Base-by-base conservation (phyloP, 2,113 vertebrate genomes). In the Scopus umbretta region DNA sequence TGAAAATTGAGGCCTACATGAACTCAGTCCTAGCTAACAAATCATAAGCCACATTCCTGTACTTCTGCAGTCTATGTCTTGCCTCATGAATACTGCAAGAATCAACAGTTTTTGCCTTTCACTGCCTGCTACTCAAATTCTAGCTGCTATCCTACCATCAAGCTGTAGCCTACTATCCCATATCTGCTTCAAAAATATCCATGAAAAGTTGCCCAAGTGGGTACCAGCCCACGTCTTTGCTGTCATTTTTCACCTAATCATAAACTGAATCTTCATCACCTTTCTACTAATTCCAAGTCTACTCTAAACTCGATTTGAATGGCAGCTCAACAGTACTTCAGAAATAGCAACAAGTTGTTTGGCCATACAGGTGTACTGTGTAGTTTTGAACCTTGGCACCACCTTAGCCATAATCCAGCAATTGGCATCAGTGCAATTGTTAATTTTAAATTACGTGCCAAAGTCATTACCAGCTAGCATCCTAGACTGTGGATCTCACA, bases 161-260 rank as follows among this genome's bases (percentile, higher is more conserved):
- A n/a, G n/a, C 38, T 50, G 8, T 49, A 50, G 32, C 43, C 20
- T 45, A 47, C 26, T 34, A 38, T 45, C 6, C 59, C 0, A 0
- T 56, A 47, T 68, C 29, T 65, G 45, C 32, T 86, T 20, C 63
- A 84, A 38, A 72, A 91, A 83, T 36, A 71, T 7, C 32, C 58
- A 42, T 3, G 11, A 43, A 59, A 75, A 32, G 3, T 42, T 89
- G 25, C 29, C 29, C 36, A 42, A 42, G 36, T 6, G 45, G 8
- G 29, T 59, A 61, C 52, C 19, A 50, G 53, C 15, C 49, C 17
- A 68, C 21, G 45, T 36, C 30, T 83, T 66, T 56, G 6, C 32
- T 74, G 27, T 40, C n/a, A 49, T 83, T 65, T 6, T 68, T 87
- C 22, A 73, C 14, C 29, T 78, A 65, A 68, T 25, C 6, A 47